A percentile compares a stretch with the other conserved stretches of the same genome.
Evolutionary conservation across 2,888 invertebrate genomes (phyloP).

Genomic region (Cheilosia impressa): DNA sequence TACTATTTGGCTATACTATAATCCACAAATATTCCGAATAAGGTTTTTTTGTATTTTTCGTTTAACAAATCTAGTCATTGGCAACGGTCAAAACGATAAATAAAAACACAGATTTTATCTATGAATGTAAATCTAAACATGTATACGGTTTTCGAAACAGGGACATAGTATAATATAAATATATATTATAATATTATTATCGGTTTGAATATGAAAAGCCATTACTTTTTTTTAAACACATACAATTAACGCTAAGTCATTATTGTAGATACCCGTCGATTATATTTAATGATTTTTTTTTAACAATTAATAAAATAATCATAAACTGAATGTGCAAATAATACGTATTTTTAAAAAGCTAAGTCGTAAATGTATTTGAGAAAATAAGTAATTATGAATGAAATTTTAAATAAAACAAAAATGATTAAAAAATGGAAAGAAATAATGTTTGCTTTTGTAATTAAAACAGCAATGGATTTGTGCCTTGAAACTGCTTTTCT

Average conservation of each 20-base stretch:
- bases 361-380: slow-evolving; percentile 62
- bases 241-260: slow-evolving; percentile 61
- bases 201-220: neutral
- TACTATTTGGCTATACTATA: neutral
- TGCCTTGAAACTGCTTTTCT: too few species aligned
- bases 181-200: slow-evolving; percentile 22
- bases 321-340: slow-evolving; percentile 71
- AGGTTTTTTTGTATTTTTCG: slow-evolving; percentile 17
- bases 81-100: slow-evolving; percentile 39
- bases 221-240: slow-evolving; percentile 13
- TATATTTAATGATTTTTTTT: slow-evolving; percentile 18
- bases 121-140: slow-evolving; percentile 24
- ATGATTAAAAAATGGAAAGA: slow-evolving; percentile 16
- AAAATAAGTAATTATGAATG: slow-evolving; percentile 48
- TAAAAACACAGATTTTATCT: neutral
- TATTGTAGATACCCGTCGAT: slow-evolving; percentile 37
- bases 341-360: slow-evolving; percentile 54
- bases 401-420: slow-evolving; percentile 48
- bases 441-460: neutral
- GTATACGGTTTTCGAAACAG: slow-evolving; percentile 63
- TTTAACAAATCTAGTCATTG: slow-evolving; percentile 59
- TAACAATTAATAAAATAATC: slow-evolving; percentile 40
- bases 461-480: too few species aligned
- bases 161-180: slow-evolving; percentile 34
- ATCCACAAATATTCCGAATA: neutral